Conservation (phyloP, 2,797 vertebrate species). For the Tadarida brasiliensis region DNA sequence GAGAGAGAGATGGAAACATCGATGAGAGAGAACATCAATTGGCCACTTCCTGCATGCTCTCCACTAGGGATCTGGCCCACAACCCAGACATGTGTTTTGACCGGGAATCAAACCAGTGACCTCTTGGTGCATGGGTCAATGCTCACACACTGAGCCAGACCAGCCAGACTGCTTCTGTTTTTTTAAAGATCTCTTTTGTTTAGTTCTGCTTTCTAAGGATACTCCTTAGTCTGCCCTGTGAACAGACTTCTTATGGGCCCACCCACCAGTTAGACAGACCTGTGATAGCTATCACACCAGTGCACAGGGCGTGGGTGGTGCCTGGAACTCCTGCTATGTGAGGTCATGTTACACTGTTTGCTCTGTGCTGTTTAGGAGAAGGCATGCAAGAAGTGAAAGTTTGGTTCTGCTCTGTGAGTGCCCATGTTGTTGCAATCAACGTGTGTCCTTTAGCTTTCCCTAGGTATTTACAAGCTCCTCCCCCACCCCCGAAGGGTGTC, state of each 20-base stretch:
- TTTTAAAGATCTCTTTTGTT: neutral
- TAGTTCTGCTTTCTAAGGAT: neutral
- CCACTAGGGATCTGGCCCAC: too few species aligned
- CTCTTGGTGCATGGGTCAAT: too few species aligned
- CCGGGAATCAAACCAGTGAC: too few species aligned
- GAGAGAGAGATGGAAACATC: too few species aligned
- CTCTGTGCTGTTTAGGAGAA: neutral
- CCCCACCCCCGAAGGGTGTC: too few species aligned
- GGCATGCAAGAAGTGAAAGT: neutral
- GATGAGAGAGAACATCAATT: too few species aligned
- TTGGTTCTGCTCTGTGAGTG: neutral
- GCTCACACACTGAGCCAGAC: too few species aligned
- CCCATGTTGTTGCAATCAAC: neutral
- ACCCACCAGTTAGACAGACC: neutral
- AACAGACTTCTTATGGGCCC: neutral
- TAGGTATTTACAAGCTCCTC: neutral
- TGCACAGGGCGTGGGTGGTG: too few species aligned
- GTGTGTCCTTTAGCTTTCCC: too few species aligned
- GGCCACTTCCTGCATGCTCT: too few species aligned
- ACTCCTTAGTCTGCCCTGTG: neutral
- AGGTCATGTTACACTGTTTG: neutral
- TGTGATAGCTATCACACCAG: neutral
- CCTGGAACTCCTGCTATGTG: neutral
- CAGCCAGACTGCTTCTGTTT: too few species aligned
- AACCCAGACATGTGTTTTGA: too few species aligned